These are phyloP conservation scores for Gavialis gangeticus DNA, from an alignment of 2,113 vertebrate genomes.

Conservation along the genomic window DNA sequence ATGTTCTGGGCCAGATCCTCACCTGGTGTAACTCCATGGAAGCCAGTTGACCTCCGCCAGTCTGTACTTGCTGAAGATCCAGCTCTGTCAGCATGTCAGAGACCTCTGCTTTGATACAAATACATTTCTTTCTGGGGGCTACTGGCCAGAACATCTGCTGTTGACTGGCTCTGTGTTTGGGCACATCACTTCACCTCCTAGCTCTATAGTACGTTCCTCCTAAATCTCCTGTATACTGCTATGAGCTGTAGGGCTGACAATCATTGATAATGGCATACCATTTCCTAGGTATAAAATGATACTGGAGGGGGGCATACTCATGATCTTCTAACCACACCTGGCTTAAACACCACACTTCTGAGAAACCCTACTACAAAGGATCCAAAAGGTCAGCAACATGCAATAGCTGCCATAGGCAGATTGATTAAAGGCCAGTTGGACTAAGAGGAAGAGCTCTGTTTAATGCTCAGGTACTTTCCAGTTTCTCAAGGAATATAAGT, in stretches of 20 bases:
- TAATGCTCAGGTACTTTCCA: slow-evolving; percentile 7
- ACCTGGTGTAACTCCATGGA: neutral
- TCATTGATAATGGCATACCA: accelerated
- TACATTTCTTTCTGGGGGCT: neutral
- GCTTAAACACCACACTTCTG: neutral
- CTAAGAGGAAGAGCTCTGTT: slow-evolving; percentile 22
- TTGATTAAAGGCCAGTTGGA: neutral
- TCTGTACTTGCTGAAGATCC: neutral
- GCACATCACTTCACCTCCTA: neutral
- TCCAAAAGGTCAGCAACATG: neutral
- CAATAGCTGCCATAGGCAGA: neutral
- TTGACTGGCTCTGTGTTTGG: neutral
- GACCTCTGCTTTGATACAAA: accelerated
- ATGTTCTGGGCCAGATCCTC: neutral
- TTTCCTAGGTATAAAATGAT: neutral
- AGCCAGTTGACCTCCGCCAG: neutral
- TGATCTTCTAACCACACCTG: neutral
- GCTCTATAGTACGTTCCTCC: neutral
- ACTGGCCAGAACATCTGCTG: neutral
- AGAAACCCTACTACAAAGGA: neutral
- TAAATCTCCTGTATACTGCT: neutral
- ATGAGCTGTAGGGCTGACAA: neutral
- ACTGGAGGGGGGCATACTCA: neutral
- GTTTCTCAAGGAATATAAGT: neutral
- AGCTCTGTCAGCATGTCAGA: accelerated